These are phyloP conservation scores for Nyctalus aviator DNA, from an alignment of 2,797 vertebrate species.

Conservation along the genomic window DNA sequence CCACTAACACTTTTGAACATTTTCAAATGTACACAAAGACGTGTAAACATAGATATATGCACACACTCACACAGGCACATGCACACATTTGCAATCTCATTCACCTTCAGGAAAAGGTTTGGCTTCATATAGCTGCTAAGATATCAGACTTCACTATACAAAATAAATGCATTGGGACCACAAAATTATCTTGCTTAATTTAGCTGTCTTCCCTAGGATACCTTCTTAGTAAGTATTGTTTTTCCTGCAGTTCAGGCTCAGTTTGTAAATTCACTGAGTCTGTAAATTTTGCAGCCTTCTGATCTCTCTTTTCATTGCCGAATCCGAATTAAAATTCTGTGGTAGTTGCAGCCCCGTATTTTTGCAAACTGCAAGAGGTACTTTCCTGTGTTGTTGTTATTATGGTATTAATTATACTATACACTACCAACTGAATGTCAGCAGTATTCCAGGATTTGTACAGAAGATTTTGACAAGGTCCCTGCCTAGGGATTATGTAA, in stretches of 20 bases:
- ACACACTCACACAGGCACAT: background rate
- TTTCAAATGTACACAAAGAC: background rate
- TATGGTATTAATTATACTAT: slow-evolving; percentile 48
- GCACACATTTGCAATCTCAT: background rate
- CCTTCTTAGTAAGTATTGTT: background rate
- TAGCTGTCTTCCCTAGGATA: background rate
- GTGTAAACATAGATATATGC: background rate
- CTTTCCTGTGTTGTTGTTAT: slow-evolving; percentile 26
- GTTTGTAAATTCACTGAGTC: background rate
- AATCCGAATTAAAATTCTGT: slow-evolving; percentile 57
- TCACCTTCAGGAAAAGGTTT: background rate
- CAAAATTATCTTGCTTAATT: background rate
- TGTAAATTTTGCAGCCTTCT: background rate
- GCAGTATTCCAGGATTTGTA: slow-evolving; percentile 38
- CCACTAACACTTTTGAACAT: background rate
- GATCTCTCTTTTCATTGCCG: slow-evolving; percentile 8
- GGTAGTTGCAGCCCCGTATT: background rate
- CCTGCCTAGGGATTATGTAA: slow-evolving; percentile 52
- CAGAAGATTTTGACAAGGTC: slow-evolving; percentile 63
- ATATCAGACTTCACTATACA: background rate
- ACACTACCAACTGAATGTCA: slow-evolving; percentile 35
- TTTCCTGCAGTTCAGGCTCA: background rate
- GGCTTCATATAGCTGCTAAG: background rate
- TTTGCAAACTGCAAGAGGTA: background rate
- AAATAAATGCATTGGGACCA: slow-evolving; percentile 2